A percentile compares a stretch with the other conserved stretches of the same genome.
Evolutionary conservation across 2,888 invertebrate species (phyloP).

Genomic region (Drosophila anceps): DNA sequence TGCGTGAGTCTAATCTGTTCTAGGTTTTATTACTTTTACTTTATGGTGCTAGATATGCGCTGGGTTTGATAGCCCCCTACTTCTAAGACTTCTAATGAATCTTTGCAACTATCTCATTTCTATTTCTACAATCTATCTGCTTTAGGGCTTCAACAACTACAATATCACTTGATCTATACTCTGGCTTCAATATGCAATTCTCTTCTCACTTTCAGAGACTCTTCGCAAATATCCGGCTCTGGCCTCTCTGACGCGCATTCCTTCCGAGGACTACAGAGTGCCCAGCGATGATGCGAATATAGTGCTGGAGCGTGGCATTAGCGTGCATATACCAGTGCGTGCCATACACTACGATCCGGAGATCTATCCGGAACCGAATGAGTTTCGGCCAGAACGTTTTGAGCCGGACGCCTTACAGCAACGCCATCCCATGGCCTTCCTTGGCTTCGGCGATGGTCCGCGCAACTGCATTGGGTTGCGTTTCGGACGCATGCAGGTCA

Average conservation of each 20-base stretch:
- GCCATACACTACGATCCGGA: slow-evolving; percentile 85
- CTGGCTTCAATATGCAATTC: not conserved
- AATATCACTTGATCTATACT: not conserved
- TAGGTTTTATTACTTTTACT: too few relatives aligned
- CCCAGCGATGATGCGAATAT: slow-evolving; percentile 58
- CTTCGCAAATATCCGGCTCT: slow-evolving; percentile 86
- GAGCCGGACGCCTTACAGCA: slow-evolving; percentile 68
- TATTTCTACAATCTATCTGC: too few relatives aligned
- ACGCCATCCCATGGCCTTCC: slow-evolving; percentile 80
- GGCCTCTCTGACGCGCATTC: slow-evolving; percentile 78
- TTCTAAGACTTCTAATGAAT: too few relatives aligned
- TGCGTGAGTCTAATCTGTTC: not conserved
- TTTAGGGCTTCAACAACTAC: not conserved
- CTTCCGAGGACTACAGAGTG: slow-evolving; percentile 80
- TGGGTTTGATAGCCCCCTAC: too few relatives aligned
- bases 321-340: slow-evolving; percentile 80
- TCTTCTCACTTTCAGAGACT: slow-evolving; percentile 82
- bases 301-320: slow-evolving; percentile 80
- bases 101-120: too few relatives aligned
- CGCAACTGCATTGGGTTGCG: slow-evolving; percentile 81
- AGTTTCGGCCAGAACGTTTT: slow-evolving; percentile 86
- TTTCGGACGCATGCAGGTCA: slow-evolving; percentile 80
- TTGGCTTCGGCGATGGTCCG: slow-evolving; percentile 84
- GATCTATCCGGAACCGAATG: slow-evolving; percentile 84
- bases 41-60: too few relatives aligned